Conservation (phyloP, 2,888 invertebrate species). For the Tenthredo amoena region DNA sequence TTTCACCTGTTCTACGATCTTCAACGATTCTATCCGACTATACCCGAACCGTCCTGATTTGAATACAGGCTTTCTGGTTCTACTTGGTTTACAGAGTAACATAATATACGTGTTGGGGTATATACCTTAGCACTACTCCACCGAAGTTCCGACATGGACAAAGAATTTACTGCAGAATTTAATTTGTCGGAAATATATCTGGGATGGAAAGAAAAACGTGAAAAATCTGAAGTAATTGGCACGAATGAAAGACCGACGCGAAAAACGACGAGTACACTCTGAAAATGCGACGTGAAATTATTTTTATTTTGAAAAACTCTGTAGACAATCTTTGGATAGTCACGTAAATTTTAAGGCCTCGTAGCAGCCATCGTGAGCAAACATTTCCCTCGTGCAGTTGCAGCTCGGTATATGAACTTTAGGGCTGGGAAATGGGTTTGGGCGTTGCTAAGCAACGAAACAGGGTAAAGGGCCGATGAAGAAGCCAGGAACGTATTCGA, state of each 20-base stretch:
- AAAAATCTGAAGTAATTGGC: neutral
- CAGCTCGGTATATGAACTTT: slow-evolving; percentile 36
- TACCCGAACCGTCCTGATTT: slow-evolving; percentile 26
- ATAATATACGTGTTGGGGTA: neutral
- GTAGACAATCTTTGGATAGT: slow-evolving; percentile 4
- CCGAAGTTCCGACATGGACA: neutral
- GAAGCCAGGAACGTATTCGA: slow-evolving; percentile 40
- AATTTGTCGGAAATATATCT: neutral
- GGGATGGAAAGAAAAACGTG: neutral
- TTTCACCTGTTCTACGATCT: slow-evolving; percentile 43
- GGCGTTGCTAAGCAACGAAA: slow-evolving; percentile 48
- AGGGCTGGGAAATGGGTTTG: slow-evolving; percentile 45
- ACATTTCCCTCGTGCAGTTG: slow-evolving; percentile 49
- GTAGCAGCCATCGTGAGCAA: slow-evolving; percentile 31
- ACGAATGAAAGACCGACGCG: neutral
- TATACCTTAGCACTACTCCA: neutral
- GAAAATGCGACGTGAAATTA: neutral
- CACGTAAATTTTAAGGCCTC: neutral
- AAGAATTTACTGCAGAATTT: neutral
- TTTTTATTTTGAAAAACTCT: neutral
- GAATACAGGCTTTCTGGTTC: neutral
- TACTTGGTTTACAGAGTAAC: slow-evolving; percentile 16
- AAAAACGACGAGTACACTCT: neutral
- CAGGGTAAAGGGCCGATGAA: slow-evolving; percentile 48
- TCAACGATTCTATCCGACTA: slow-evolving; percentile 34